Conservation (phyloP, 2,797 vertebrate species). For the Petrocephalus schoutedeni region DNA sequence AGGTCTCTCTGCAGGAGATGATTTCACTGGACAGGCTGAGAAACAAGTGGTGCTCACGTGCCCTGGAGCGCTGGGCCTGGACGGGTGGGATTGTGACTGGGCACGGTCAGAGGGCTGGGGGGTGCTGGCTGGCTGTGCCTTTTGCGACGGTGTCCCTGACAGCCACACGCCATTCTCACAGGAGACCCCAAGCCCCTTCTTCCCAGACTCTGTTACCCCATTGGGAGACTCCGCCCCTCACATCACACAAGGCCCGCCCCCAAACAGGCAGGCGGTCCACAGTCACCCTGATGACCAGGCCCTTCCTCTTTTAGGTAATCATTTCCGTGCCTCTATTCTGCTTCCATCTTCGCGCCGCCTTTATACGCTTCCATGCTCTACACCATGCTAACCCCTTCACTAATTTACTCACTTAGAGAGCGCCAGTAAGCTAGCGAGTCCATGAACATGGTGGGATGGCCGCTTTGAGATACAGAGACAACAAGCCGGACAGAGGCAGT, state of each 20-base stretch:
- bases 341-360: constrained; percentile 60
- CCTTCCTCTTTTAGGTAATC: constrained; percentile 74
- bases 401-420: constrained; percentile 61
- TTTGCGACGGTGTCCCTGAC: constrained; percentile 61
- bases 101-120: constrained; percentile 39
- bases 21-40: constrained; percentile 36
- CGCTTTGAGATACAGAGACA: neutral
- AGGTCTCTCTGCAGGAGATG: constrained; percentile 37
- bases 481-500: neutral
- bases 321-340: constrained; percentile 66
- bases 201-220: constrained; percentile 68
- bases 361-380: constrained; percentile 64
- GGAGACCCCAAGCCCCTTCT: constrained; percentile 59
- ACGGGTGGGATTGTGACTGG: constrained; percentile 51
- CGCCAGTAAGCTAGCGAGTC: constrained; percentile 49
- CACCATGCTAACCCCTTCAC: constrained; percentile 52
- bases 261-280: constrained; percentile 67
- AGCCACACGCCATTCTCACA: constrained; percentile 57
- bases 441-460: constrained; percentile 39
- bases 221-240: constrained; percentile 55
- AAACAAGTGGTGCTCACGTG: constrained; percentile 40
- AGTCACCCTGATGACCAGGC: constrained; percentile 66
- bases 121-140: constrained; percentile 26
- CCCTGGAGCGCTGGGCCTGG: constrained; percentile 45
- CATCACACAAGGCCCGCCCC: constrained; percentile 60